phyloP scores from a whole-genome alignment of 2,113 vertebrate species.

The Malurus melanocephalus region DNA sequence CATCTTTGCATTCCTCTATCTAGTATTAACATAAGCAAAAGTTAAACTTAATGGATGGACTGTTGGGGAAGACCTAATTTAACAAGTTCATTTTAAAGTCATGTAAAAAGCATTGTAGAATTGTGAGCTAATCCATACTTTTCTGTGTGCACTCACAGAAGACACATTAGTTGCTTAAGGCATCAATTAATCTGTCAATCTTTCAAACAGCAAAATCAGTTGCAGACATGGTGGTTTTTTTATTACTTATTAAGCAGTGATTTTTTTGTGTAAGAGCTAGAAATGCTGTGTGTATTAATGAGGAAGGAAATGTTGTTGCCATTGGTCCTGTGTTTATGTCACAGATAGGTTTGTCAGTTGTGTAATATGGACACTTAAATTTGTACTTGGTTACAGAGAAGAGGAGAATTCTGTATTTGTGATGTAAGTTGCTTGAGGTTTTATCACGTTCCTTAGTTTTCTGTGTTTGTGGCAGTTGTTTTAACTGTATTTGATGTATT shows the following conservation, averaged over 20 bases:
- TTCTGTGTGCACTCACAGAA: not conserved
- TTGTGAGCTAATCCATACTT: not conserved
- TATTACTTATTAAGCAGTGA: not conserved
- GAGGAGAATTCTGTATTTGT: not conserved
- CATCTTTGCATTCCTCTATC: not conserved
- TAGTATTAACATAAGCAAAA: not conserved
- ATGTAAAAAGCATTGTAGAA: not conserved
- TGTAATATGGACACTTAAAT: not conserved
- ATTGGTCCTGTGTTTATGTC: not conserved
- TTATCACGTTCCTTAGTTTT: not conserved
- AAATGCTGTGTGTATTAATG: not conserved
- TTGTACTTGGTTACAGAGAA: not conserved
- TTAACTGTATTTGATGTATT: not conserved
- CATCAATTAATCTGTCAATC: not conserved
- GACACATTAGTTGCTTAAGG: not conserved
- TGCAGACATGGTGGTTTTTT: not conserved
- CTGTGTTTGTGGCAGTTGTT: not conserved
- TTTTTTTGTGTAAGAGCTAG: not conserved
- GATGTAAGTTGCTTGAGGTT: not conserved
- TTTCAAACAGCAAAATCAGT: slow-evolving; percentile 3
- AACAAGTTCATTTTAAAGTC: not conserved
- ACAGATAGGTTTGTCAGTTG: not conserved
- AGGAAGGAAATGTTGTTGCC: not conserved
- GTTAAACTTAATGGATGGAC: not conserved
- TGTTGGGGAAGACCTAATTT: not conserved